These are phyloP conservation scores for Odontocolon sp. DNA, from an alignment of 2,888 invertebrate species.

Conservation along the genomic window DNA sequence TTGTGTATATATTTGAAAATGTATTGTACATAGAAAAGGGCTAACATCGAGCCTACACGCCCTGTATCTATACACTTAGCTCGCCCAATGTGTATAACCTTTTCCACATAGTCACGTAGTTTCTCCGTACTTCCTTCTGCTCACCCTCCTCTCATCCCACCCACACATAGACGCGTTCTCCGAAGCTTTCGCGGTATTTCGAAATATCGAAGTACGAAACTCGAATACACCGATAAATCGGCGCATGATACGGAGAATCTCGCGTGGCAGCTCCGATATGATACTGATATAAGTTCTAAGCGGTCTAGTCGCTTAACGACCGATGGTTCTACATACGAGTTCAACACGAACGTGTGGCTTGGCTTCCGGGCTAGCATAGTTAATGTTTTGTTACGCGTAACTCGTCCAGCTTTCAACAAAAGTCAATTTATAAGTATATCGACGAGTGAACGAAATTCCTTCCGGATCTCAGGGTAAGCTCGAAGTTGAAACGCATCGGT, in stretches of 20 bases:
- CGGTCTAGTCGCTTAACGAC: not conserved
- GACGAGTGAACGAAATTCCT: not conserved
- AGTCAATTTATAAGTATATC: too few relatives aligned
- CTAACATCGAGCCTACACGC: constrained; percentile 6
- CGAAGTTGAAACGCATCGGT: too few relatives aligned
- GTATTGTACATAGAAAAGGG: constrained; percentile 1
- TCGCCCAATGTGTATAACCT: constrained; percentile 1
- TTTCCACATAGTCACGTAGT: constrained; percentile 34
- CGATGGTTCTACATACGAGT: not conserved
- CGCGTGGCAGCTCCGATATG: not conserved
- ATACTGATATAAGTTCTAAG: constrained; percentile 1
- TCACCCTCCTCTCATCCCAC: constrained; percentile 26
- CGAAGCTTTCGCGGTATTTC: not conserved
- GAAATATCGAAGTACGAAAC: not conserved
- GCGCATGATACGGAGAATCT: constrained; percentile 8
- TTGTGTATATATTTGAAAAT: not conserved
- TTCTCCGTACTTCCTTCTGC: constrained; percentile 30
- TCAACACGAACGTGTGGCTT: not conserved
- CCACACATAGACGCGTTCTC: not conserved
- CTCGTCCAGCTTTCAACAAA: not conserved
- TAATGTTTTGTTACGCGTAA: not conserved
- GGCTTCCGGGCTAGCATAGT: not conserved
- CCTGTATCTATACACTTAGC: constrained; percentile 17
- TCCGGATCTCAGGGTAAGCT: too few relatives aligned
- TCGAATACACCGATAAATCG: constrained; percentile 19